Evolutionary conservation across 2,797 vertebrate genomes (phyloP).

Genomic region (Gadopsis marmoratus): DNA sequence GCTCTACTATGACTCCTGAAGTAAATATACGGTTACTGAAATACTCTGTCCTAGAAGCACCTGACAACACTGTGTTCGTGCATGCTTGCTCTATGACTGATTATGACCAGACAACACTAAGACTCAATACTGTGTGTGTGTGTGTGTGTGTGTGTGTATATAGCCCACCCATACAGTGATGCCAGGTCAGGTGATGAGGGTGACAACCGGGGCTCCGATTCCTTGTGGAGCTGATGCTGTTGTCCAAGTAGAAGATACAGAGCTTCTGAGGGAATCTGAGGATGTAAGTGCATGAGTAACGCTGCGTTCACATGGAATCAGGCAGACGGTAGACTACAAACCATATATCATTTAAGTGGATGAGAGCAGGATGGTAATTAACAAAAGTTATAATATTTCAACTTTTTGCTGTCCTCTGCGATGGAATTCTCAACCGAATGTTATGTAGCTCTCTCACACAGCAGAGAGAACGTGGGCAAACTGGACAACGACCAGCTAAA

Average conservation of each 20-base stretch:
- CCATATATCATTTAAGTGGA: no score
- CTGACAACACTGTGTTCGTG: background rate
- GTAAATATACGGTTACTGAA: background rate
- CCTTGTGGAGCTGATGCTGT: slow-evolving; percentile 98
- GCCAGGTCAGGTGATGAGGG: slow-evolving; percentile 99
- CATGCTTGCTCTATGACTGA: no score
- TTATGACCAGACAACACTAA: no score
- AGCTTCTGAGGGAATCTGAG: slow-evolving; percentile 97
- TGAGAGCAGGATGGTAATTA: no score
- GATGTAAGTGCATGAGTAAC: slow-evolving; percentile 85
- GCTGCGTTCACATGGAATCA: no score
- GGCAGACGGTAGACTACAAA: no score
- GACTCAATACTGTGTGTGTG: background rate
- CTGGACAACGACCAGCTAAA: no score
- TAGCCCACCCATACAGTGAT: slow-evolving; percentile 98
- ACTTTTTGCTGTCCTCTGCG: no score
- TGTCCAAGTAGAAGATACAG: slow-evolving; percentile 98
- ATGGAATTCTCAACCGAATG: no score
- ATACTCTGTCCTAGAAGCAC: background rate
- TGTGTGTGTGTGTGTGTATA: slow-evolving; percentile 40
- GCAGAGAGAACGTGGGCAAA: no score
- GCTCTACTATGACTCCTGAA: background rate
- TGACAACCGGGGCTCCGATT: slow-evolving; percentile 97
- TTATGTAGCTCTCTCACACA: no score
- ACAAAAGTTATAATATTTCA: no score